phyloP scores from a whole-genome alignment of 2,797 vertebrate species.

The Sebastes itinus region DNA sequence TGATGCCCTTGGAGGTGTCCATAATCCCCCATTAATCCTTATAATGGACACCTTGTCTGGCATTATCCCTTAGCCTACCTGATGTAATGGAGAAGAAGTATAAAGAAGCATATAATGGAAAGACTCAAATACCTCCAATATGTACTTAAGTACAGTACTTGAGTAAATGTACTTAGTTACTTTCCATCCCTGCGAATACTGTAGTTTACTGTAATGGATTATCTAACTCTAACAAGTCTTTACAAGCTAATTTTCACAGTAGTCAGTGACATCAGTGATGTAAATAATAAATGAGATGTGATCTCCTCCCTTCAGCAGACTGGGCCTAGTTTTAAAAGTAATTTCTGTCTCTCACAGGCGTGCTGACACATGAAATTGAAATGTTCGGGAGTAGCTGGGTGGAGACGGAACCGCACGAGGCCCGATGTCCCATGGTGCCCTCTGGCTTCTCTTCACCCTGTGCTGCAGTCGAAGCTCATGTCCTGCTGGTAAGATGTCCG shows the following conservation, averaged over 20 bases:
- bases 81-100: too few relatives aligned
- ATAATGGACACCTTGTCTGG: background rate
- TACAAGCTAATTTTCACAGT: background rate
- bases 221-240: background rate
- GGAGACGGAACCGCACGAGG: conserved; percentile 83
- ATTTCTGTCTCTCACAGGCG: conserved; percentile 76
- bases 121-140: too few relatives aligned
- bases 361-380: conserved; percentile 88
- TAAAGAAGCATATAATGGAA: too few relatives aligned
- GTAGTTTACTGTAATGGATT: background rate
- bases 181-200: background rate
- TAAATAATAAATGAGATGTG: background rate
- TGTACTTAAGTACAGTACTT: too few relatives aligned
- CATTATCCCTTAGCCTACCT: too few relatives aligned
- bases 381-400: conserved; percentile 95
- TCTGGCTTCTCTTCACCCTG: conserved; percentile 87
- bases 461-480: conserved; percentile 74
- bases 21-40: background rate
- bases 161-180: background rate
- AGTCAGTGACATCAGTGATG: background rate
- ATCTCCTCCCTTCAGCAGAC: too few relatives aligned
- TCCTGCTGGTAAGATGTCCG: conserved; percentile 80
- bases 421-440: conserved; percentile 64
- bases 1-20: too few relatives aligned
- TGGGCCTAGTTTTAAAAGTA: background rate